phyloP scores from a whole-genome alignment of 2,113 vertebrate species.

The Callorhinus ursinus region DNA sequence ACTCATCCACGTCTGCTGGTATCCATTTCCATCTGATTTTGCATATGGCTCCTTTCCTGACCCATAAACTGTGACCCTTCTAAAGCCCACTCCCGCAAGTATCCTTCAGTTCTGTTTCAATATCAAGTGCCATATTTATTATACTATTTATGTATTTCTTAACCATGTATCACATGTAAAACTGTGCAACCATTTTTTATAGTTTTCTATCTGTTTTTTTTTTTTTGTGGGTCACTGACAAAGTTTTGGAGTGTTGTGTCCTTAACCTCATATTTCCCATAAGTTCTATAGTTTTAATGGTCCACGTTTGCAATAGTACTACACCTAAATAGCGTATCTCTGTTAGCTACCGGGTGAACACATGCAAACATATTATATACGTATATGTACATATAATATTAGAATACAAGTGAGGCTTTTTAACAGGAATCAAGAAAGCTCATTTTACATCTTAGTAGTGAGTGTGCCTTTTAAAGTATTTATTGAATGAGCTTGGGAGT shows the following conservation, averaged over 20 bases:
- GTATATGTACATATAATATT: neutral
- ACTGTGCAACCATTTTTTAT: neutral
- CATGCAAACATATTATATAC: neutral
- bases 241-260: neutral
- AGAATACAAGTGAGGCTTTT: constrained; percentile 24
- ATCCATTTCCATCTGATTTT: neutral
- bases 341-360: neutral
- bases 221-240: neutral
- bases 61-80: neutral
- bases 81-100: neutral
- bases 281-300: neutral
- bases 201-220: neutral
- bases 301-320: neutral
- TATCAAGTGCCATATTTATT: neutral
- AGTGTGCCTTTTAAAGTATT: constrained; percentile 43
- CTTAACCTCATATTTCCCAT: neutral
- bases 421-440: neutral
- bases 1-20: neutral
- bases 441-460: neutral
- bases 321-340: neutral
- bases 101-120: neutral
- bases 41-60: neutral
- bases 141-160: neutral
- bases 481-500: constrained; percentile 34
- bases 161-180: neutral